Base-by-base conservation (phyloP, 2,888 invertebrate genomes). In the Panorpa germanica region DNA sequence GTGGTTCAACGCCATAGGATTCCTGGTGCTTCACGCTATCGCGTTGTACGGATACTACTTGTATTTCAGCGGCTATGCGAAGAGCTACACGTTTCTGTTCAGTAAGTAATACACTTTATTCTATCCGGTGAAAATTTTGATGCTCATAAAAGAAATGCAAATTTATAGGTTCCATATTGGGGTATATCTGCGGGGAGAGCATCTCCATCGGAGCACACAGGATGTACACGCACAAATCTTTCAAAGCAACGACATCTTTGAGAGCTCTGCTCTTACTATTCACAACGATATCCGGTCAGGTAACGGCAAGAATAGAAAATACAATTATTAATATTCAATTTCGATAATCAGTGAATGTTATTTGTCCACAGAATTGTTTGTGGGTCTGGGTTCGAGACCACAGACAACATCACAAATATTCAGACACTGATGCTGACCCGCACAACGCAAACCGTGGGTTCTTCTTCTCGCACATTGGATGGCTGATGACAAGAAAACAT, bases 391-490 rank as follows among this genome's bases (percentile, higher is more conserved):
- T 64, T n/a, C 58, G 80, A 16, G 80, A 82, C 45, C 83, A 85
- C 47, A 62, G 80, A 4, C 67, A 75, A 35, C 82, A 83, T 43
- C 82, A 83, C 52, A 78, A 78, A 44, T 82, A 70, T 40, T 55
- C 61, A 0, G 63, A 63, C 40, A 63, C 63, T 0, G 72, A 82
- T 45, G 85, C 83, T 0, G 82, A 83, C 47, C 83, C 82, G 1
- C 81, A 82, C 51, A 81, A 82, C 46, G 63, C 76, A 0, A 66
- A 61, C 25, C 57, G 80, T 25, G 86, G 86, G 2, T 83, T 88
- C 57, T 86, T 85, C 59, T 88, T 85, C 53, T 65, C 75, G 3
- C 86, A 88, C 48, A 65, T 86, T 29, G 86, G 86, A 5, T 90
- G 86, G 86, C 54, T 86, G 12, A 63, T 85, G 64, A 55, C 57